phyloP scores from a whole-genome alignment of 2,888 invertebrate genomes.

The Cyaniris semiargus region DNA sequence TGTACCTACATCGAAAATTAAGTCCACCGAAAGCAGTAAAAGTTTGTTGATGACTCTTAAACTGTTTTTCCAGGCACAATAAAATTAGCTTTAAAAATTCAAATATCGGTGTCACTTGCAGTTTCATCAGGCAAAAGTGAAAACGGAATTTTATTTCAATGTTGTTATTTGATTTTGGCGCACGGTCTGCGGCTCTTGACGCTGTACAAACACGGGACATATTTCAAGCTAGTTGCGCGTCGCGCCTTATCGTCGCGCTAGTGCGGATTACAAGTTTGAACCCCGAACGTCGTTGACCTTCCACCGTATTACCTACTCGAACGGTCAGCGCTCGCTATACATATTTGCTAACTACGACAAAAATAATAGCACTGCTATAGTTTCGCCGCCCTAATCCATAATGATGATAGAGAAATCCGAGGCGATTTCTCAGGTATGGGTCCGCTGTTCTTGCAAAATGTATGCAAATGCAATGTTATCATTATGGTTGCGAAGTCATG shows the following conservation, averaged over 20 bases:
- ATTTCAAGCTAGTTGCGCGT: not conserved
- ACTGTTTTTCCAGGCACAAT: not conserved
- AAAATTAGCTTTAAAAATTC: not conserved
- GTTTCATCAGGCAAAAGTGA: slow-evolving; percentile 2
- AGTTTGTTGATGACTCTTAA: not conserved
- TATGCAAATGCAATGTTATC: not conserved
- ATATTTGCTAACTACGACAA: slow-evolving; percentile 40
- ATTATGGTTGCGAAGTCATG: not conserved
- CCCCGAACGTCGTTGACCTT: slow-evolving; percentile 55
- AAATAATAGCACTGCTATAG: slow-evolving; percentile 37
- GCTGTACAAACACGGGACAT: too few species aligned
- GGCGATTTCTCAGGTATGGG: not conserved
- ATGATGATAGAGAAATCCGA: not conserved
- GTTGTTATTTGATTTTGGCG: not conserved
- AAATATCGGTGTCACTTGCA: slow-evolving; percentile 7
- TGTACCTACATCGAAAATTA: not conserved
- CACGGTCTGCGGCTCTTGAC: not conserved
- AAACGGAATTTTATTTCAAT: not conserved
- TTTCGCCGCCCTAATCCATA: not conserved
- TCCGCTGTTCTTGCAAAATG: not conserved
- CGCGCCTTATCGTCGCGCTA: not conserved
- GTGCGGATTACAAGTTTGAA: slow-evolving; percentile 37
- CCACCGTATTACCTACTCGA: slow-evolving; percentile 59
- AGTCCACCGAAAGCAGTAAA: not conserved
- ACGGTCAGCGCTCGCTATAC: slow-evolving; percentile 53